phyloP scores from a whole-genome alignment of 2,797 vertebrate genomes.

The Potorous gilbertii region DNA sequence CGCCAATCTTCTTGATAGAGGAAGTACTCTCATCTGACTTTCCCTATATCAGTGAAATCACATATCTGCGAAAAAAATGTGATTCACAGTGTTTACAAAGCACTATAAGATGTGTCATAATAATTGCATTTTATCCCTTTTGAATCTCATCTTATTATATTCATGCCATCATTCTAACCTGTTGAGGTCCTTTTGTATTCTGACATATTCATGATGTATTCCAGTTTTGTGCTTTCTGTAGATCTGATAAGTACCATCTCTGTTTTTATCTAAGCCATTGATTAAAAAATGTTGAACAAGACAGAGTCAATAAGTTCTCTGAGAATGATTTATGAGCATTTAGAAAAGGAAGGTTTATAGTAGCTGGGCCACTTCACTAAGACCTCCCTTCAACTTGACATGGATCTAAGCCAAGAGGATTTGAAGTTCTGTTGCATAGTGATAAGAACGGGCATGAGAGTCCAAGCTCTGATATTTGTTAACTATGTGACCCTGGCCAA shows the following conservation, averaged over 20 bases:
- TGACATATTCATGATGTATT: background rate
- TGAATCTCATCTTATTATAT: background rate
- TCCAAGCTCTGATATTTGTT: background rate
- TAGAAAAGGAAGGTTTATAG: background rate
- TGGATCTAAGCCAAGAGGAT: background rate
- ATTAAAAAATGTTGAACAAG: background rate
- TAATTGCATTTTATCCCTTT: background rate
- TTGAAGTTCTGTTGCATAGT: background rate
- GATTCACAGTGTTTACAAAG: background rate
- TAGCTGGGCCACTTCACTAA: background rate
- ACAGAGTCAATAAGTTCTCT: background rate
- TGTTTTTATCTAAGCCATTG: constrained; percentile 2
- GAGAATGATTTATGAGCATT: background rate
- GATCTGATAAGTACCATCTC: constrained; percentile 1
- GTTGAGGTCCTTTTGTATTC: background rate
- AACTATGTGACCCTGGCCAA: background rate
- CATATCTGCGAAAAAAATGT: background rate
- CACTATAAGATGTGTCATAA: background rate
- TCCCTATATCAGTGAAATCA: background rate
- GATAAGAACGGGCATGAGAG: background rate
- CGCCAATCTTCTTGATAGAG: background rate
- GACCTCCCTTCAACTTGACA: background rate
- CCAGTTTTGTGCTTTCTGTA: background rate
- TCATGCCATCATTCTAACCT: background rate
- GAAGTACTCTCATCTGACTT: background rate